These are phyloP conservation scores for Rotaria socialis DNA, from an alignment of 2,888 invertebrate species.

Conservation along the genomic window DNA sequence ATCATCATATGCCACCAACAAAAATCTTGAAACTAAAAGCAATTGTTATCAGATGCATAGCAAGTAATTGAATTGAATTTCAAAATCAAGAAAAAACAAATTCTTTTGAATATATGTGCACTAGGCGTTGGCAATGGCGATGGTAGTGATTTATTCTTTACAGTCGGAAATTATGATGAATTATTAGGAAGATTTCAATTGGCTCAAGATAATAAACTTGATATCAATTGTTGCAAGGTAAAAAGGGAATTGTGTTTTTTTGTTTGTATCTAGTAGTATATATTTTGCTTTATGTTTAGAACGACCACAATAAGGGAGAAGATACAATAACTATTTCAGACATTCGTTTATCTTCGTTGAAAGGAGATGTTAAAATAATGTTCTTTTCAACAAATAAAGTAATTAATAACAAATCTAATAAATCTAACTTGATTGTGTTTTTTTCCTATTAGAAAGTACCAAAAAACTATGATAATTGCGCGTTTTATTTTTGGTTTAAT, in stretches of 20 bases:
- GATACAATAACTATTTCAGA: slow-evolving; percentile 51
- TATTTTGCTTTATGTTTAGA: slow-evolving; percentile 47
- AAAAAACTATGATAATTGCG: slow-evolving; percentile 61
- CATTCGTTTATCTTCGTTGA: slow-evolving; percentile 54
- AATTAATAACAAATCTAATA: background rate
- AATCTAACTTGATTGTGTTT: background rate
- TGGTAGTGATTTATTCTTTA: slow-evolving; percentile 60
- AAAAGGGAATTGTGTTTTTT: background rate
- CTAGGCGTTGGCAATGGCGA: slow-evolving; percentile 60
- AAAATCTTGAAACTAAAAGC: slow-evolving; percentile 54
- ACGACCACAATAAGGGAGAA: slow-evolving; percentile 49
- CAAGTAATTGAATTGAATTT: slow-evolving; percentile 50
- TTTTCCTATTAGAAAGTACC: slow-evolving; percentile 56
- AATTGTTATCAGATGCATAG: slow-evolving; percentile 57
- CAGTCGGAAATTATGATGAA: slow-evolving; percentile 39
- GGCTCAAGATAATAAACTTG: slow-evolving; percentile 39
- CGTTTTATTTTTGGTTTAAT: slow-evolving; percentile 63
- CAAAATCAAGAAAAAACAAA: background rate
- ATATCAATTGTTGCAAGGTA: slow-evolving; percentile 40
- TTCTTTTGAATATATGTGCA: background rate
- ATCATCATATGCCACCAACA: slow-evolving; percentile 56
- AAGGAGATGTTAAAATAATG: slow-evolving; percentile 59
- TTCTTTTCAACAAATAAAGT: slow-evolving; percentile 55
- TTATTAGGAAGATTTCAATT: slow-evolving; percentile 14
- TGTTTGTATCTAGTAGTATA: background rate